These are phyloP conservation scores for Callyntrura sp. DNA, from an alignment of 2,888 invertebrate genomes.

Conservation along the genomic window DNA sequence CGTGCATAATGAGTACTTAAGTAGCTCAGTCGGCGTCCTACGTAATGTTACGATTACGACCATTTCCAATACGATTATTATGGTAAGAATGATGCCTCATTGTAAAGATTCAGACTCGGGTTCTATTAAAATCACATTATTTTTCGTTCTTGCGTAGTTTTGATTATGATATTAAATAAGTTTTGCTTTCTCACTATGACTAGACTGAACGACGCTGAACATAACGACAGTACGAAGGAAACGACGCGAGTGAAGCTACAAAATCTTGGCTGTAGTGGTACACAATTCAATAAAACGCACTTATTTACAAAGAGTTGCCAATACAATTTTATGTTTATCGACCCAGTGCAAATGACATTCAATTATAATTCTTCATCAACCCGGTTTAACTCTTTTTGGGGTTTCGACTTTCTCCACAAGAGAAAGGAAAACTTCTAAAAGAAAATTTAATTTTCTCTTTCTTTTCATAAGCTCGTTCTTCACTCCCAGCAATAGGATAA, in stretches of 20 bases:
- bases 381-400: neutral
- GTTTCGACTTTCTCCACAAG: neutral
- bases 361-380: neutral
- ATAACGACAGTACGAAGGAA: neutral
- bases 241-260: neutral
- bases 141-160: neutral
- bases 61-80: slow-evolving; percentile 52
- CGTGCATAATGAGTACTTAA: slow-evolving; percentile 15
- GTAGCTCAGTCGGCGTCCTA: neutral
- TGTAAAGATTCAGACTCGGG: slow-evolving; percentile 54
- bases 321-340: slow-evolving; percentile 32
- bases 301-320: slow-evolving; percentile 24
- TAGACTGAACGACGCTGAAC: neutral
- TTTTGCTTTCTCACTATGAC: neutral
- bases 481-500: neutral
- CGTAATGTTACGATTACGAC: slow-evolving; percentile 18
- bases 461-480: slow-evolving; percentile 54
- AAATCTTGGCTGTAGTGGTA: neutral
- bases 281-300: slow-evolving; percentile 4
- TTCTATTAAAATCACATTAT: slow-evolving; percentile 52
- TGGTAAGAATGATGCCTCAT: neutral
- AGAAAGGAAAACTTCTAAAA: slow-evolving; percentile 16
- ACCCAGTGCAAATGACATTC: slow-evolving; percentile 9
- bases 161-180: slow-evolving; percentile 10
- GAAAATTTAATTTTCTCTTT: slow-evolving; percentile 29